Percentiles rank a stretch among this genome's conserved stretches.
Evolutionary conservation across 1,140 invertebrate genomes (phyloP).

Genomic region (Hyphantria cunea): DNA sequence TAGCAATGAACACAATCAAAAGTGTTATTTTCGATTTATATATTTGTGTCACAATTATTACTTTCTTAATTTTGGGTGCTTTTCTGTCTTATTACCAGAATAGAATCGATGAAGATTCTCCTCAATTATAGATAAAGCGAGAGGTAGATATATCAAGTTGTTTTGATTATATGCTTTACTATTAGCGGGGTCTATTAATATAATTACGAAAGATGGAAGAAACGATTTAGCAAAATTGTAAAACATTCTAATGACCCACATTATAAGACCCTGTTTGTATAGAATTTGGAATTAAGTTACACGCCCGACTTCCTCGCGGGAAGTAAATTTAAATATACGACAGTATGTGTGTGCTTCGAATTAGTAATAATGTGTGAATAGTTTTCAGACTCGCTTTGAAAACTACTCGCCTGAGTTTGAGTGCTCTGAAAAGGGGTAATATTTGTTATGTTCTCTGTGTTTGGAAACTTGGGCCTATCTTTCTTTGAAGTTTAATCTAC

Average conservation of each 20-base stretch:
- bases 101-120: too few species aligned
- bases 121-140: too few species aligned
- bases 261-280: background rate
- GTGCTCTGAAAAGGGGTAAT: background rate
- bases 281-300: conserved; percentile 26
- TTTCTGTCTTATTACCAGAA: too few species aligned
- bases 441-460: background rate
- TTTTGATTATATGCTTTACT: too few species aligned
- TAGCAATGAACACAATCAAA: too few species aligned
- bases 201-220: too few species aligned
- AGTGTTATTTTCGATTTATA: too few species aligned
- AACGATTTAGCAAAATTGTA: background rate
- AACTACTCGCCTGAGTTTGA: background rate
- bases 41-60: too few species aligned
- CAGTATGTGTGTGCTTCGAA: conserved; percentile 18
- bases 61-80: too few species aligned
- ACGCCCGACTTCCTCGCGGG: conserved; percentile 24
- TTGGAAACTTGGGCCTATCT: background rate
- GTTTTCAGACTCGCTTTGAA: conserved; percentile 6
- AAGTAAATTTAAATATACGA: conserved; percentile 32
- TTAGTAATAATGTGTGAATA: conserved; percentile 29
- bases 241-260: background rate
- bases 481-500: background rate
- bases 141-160: too few species aligned
- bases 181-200: too few species aligned